A percentile compares a stretch with the other conserved stretches of the same genome.
phyloP scores from a whole-genome alignment of 2,113 vertebrate genomes.

The Lontra canadensis region DNA sequence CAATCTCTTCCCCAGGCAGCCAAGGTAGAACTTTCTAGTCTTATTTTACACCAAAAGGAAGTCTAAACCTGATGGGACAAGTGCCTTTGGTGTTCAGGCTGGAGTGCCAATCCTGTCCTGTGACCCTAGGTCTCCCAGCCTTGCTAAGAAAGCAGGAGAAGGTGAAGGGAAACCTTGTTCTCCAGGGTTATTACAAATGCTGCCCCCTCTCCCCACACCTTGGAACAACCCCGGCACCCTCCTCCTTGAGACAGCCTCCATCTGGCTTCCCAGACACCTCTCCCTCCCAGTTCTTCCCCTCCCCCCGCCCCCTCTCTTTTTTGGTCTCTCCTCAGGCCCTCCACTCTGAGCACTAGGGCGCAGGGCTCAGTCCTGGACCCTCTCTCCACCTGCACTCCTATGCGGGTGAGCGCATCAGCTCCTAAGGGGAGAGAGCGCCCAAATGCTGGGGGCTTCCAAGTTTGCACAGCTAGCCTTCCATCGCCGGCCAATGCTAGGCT shows the following conservation, averaged over 20 bases:
- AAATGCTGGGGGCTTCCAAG: background rate
- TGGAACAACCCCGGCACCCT: background rate
- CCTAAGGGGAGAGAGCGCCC: too few species aligned
- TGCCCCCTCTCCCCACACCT: too few species aligned
- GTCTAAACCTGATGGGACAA: background rate
- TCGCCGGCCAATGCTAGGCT: background rate
- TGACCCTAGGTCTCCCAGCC: background rate
- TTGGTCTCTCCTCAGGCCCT: accelerated
- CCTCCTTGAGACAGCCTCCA: too few species aligned
- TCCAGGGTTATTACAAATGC: background rate
- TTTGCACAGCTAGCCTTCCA: background rate
- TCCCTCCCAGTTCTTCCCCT: background rate
- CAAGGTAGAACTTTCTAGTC: background rate
- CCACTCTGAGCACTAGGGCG: accelerated
- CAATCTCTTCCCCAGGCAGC: accelerated
- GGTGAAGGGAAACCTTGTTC: too few species aligned
- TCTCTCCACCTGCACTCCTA: too few species aligned
- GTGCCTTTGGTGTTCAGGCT: background rate
- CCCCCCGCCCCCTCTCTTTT: accelerated
- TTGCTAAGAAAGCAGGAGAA: background rate
- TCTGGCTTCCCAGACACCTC: background rate
- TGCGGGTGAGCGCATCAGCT: accelerated
- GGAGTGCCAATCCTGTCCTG: background rate
- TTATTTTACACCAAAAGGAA: background rate
- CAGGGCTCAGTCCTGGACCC: background rate